Evolutionary conservation across 2,888 invertebrate species (phyloP), one percentile per base, ranked within the genome.

Genomic region (Plagiodera versicolora): DNA sequence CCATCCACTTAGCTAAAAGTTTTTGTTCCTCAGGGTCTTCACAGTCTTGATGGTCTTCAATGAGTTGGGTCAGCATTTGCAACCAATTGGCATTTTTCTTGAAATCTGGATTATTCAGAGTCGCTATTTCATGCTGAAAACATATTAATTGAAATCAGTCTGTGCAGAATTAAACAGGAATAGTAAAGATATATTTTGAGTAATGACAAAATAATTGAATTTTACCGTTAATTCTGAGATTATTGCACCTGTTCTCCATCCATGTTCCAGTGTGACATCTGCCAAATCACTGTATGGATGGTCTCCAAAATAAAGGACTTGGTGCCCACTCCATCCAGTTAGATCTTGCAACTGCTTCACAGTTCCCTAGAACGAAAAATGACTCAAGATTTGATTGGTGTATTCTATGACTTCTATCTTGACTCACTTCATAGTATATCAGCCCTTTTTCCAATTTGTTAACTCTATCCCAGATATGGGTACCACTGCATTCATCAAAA

Each of bases 241-340:
- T 66, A 98, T 97, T 35, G 98, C 98, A 0, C 97, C 98, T 2
- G 98, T 98, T 69, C 96, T 86, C 98, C 98, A 98, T 52, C 97
- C 97, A 80, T 97, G 95, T 76, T 95, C 92, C 32, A 97, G 81
- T 0, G 96, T 96, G 39, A 96, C 95, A 83, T 98, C 97, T 8
- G 97, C 98, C 60, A 98, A 85, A 82, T 98, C 98, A 74, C 90
- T 94, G 82, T 97, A 98, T 0, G 98, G 97, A 82, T 98, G 98
- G 82, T 98, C 98, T 0, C 98, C 98, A 81, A 98, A 98, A 81
- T 98, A 98, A 18, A 98, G 81, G 45, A 98, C 97, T 72, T 93
- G 91, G 73, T 93, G 91, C 0, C 95, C 95, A 58, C 85, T 83
- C 96, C 97, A 98, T 0, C 93, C 95, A 0, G 96, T 98, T 78